Conservation (phyloP, 2,888 invertebrate species). For the Acanthosepion esculentum region DNA sequence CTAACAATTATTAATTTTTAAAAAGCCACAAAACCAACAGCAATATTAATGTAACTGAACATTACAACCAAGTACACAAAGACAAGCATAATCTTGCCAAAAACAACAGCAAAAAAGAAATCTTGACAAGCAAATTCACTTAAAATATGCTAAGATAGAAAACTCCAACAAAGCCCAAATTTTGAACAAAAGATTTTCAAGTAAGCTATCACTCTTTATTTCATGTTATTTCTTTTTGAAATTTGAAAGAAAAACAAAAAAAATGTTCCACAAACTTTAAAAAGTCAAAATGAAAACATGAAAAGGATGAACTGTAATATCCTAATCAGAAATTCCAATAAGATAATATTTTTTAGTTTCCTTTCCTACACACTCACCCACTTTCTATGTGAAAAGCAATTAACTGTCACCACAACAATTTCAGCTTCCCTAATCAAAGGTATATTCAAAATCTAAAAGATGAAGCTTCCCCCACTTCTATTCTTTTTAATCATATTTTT, state of each 20-base stretch:
- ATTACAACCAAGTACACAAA: neutral
- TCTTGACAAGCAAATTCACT: neutral
- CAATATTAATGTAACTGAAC: neutral
- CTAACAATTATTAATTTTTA: neutral
- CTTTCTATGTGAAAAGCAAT: neutral
- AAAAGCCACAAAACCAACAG: neutral
- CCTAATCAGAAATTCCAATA: neutral
- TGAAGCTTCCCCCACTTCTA: neutral
- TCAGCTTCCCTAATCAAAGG: constrained; percentile 17
- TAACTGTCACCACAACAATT: constrained; percentile 33
- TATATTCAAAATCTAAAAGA: constrained; percentile 33
- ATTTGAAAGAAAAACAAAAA: neutral
- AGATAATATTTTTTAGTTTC: neutral
- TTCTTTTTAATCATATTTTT: neutral
- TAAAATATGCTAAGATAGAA: neutral
- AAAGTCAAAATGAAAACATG: neutral
- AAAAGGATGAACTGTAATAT: neutral
- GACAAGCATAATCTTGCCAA: too few species aligned
- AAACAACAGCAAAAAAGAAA: too few species aligned
- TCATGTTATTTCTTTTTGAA: neutral
- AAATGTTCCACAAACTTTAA: neutral
- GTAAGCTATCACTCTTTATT: neutral
- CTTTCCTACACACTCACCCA: neutral
- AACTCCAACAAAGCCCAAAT: neutral
- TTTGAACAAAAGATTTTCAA: neutral